Percentiles rank a stretch among this genome's conserved stretches.
Conservation (phyloP, 2,113 vertebrate species). For the Periophthalmus modestus region DNA sequence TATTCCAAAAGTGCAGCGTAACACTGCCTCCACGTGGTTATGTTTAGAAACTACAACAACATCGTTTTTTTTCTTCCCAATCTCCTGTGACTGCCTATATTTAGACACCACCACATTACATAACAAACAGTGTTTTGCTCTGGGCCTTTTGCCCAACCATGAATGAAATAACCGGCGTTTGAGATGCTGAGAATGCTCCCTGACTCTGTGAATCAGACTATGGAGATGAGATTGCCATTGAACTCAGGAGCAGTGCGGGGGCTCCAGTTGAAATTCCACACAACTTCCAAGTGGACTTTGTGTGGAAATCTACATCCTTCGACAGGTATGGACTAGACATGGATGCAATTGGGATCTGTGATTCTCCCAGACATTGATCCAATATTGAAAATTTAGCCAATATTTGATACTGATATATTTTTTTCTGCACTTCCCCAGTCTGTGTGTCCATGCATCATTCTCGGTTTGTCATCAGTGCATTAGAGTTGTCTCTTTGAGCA, state of each 20-base stretch:
- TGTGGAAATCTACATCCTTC: slow-evolving; percentile 95
- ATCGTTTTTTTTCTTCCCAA: neutral
- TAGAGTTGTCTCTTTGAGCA: no score
- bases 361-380: no score
- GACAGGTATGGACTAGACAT: slow-evolving; percentile 79
- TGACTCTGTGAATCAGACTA: slow-evolving; percentile 84
- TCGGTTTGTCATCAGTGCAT: no score
- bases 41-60: slow-evolving; percentile 29
- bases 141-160: neutral
- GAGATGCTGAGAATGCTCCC: neutral
- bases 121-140: neutral
- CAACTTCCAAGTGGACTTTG: slow-evolving; percentile 96
- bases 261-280: slow-evolving; percentile 92
- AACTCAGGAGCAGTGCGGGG: slow-evolving; percentile 92
- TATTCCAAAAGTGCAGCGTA: neutral
- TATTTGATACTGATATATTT: no score
- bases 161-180: neutral
- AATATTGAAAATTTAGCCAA: no score
- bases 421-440: no score
- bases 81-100: neutral
- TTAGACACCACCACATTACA: neutral
- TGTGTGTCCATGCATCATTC: no score
- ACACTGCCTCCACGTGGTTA: slow-evolving; percentile 38
- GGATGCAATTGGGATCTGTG: no score
- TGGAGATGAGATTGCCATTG: slow-evolving; percentile 94